Evolutionary conservation across 2,113 vertebrate species (phyloP).

Genomic region (Amazona vittata): DNA sequence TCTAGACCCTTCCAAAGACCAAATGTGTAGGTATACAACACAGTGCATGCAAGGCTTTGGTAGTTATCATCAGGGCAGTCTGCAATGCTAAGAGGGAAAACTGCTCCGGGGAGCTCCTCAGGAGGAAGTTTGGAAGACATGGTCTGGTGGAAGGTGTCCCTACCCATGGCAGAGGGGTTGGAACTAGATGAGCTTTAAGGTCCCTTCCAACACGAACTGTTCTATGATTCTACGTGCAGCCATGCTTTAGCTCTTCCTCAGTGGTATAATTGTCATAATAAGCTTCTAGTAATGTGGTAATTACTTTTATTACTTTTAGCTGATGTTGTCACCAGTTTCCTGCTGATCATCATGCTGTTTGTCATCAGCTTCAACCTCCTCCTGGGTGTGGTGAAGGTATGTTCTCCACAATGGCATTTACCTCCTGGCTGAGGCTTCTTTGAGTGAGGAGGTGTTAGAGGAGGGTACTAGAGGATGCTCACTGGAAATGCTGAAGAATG

Average conservation of each 20-base stretch:
- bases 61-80: background rate
- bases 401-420: background rate
- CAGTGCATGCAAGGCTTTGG: background rate
- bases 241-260: background rate
- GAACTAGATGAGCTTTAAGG: background rate
- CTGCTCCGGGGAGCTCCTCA: too few relatives aligned
- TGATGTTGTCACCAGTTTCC: slow-evolving; percentile 75
- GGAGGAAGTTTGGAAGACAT: background rate
- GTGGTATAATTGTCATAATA: background rate
- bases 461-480: background rate
- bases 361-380: slow-evolving; percentile 77
- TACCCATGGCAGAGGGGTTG: background rate
- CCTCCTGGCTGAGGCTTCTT: background rate
- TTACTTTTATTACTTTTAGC: slow-evolving; percentile 35
- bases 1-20: background rate
- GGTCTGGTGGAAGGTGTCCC: background rate
- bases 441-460: background rate
- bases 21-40: fast-evolving
- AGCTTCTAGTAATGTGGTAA: background rate
- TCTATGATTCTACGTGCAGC: background rate
- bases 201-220: background rate
- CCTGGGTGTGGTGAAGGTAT: slow-evolving; percentile 76
- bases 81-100: background rate
- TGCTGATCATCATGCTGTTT: slow-evolving; percentile 75
- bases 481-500: background rate